Evolutionary conservation across 2,888 invertebrate genomes (phyloP), one percentile per base, ranked within the genome.

Genomic region (Calliopum simillimum): DNA sequence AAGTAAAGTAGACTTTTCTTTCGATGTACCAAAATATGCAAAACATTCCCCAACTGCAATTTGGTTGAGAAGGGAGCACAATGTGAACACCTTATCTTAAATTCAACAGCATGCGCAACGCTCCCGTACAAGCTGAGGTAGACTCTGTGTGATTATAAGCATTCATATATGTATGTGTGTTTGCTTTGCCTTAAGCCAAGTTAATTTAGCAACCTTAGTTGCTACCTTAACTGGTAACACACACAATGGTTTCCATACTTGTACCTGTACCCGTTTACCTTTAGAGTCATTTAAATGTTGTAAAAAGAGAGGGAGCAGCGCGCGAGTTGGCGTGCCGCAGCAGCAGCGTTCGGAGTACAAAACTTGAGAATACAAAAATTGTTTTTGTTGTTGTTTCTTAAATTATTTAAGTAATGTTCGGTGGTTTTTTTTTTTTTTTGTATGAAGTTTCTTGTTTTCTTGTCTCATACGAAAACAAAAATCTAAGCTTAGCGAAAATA

Each of bases 201-300:
- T 65, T 65, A 65, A 55, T 65, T 65, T 65, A 65, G 65, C 65
- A 65, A 65, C 19, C 55, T 65, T 43, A 55, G 55, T 14, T 33
- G 46, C 44, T 19, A 46, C 44, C 46, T 61, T 61, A 61, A 16
- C 19, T 46, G 61, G 21, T 56, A 33, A 8, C 33, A 8, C 19
- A 8, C 33, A 8, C 19, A 14, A 56, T n/a, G 16, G 44, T 46
- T 46, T 8, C 43, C 3, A 46, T 16, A 62, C 16, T 61, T 23
- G 56, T 55, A 70, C 33, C 16, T 23, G 58, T 21, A 46, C 70
- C 46, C n/a, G 70, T 65, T 58, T 65, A 66, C 70, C 70, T 70
- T 66, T 70, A 56, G 55, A 43, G 49, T 12, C n/a, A 61, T n/a
- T 13, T 33, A 33, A 33, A 33, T 33, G 33, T 33, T 33, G 33